phyloP scores from a whole-genome alignment of 2,888 invertebrate species.

The Heterodera filipjevi region DNA sequence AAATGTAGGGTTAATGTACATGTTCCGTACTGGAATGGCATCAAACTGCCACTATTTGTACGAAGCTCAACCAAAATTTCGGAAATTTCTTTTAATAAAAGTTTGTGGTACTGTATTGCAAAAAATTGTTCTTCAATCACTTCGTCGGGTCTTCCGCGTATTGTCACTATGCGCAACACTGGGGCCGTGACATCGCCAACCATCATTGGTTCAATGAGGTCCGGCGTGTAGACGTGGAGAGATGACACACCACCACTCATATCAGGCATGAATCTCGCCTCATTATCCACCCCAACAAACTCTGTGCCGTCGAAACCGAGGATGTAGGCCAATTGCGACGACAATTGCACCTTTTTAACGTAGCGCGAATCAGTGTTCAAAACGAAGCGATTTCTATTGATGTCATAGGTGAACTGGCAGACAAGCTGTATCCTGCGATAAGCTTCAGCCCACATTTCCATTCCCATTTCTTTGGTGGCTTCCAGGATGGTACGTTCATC shows the following conservation, averaged over 20 bases:
- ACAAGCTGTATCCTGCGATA: no score
- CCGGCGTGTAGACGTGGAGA: constrained; percentile 35
- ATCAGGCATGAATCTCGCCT: constrained; percentile 23
- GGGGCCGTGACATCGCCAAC: constrained; percentile 36
- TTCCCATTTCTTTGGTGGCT: no score
- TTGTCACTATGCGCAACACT: constrained; percentile 31
- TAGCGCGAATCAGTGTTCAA: background rate
- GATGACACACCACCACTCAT: constrained; percentile 18
- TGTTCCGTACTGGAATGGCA: no score
- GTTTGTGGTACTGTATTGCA: no score
- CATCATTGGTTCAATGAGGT: constrained; percentile 34
- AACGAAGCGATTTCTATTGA: background rate
- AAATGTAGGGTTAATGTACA: no score
- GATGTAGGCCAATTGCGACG: constrained; percentile 16
- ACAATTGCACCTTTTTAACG: background rate
- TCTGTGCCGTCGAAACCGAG: constrained; percentile 20
- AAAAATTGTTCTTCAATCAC: constrained; percentile 29
- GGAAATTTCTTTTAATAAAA: no score
- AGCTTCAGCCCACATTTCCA: no score
- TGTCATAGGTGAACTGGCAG: no score
- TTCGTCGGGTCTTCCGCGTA: constrained; percentile 28
- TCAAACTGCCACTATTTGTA: no score
- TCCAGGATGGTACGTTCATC: no score
- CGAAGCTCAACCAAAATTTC: no score
- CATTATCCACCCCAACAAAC: background rate